These are phyloP conservation scores for Gasterosteus aculeatus DNA, from an alignment of 2,113 vertebrate species.

Conservation along the genomic window DNA sequence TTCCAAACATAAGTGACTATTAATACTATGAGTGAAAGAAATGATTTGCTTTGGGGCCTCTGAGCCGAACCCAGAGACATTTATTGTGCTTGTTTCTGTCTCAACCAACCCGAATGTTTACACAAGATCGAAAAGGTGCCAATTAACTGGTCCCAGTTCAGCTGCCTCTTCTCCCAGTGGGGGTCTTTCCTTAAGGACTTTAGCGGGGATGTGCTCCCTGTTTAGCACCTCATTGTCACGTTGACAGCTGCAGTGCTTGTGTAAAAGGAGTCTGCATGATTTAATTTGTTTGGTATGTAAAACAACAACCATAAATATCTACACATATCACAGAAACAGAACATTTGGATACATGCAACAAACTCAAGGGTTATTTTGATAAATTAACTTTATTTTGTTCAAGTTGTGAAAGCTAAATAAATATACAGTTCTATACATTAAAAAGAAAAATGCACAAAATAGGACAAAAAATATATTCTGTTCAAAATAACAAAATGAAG, in stretches of 20 bases:
- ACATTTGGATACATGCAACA: background rate
- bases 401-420: constrained; percentile 58
- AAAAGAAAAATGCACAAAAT: constrained; percentile 23
- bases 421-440: constrained; percentile 60
- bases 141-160: constrained; percentile 52
- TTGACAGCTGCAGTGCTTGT: constrained; percentile 59
- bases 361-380: constrained; percentile 17
- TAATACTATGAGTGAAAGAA: background rate
- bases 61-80: background rate
- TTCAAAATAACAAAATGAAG: constrained; percentile 52
- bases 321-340: background rate
- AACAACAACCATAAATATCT: too few relatives aligned
- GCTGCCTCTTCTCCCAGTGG: constrained; percentile 62
- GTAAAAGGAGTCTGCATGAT: constrained; percentile 34
- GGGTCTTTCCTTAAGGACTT: constrained; percentile 74
- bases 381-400: constrained; percentile 64
- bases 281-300: background rate
- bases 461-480: constrained; percentile 26
- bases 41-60: background rate
- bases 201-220: constrained; percentile 64
- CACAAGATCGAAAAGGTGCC: constrained; percentile 51
- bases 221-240: constrained; percentile 66
- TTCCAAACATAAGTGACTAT: background rate
- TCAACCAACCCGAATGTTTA: constrained; percentile 52
- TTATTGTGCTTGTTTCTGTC: constrained; percentile 3